A percentile compares a stretch with the other conserved stretches of the same genome.
phyloP scores from a whole-genome alignment of 2,113 vertebrate species.

The Montifringilla adamsi region DNA sequence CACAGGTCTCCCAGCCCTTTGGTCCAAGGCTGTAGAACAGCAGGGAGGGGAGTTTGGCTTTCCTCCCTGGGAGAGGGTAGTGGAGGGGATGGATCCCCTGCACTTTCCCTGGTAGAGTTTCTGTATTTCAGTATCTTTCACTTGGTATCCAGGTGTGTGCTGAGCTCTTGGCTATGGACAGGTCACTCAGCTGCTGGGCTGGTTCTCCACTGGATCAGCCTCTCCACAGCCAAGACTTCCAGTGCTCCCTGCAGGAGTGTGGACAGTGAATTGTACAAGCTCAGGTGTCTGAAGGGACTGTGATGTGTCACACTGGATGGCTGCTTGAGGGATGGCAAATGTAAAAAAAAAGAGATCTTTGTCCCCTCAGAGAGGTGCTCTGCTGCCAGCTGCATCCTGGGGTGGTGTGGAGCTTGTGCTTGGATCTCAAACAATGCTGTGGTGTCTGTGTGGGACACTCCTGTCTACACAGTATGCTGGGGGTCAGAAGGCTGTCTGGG shows the following conservation, averaged over 20 bases:
- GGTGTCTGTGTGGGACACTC: background rate
- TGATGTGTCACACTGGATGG: background rate
- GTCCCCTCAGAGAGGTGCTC: background rate
- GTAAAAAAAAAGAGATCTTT: background rate
- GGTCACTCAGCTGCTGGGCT: background rate
- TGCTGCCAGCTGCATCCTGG: background rate
- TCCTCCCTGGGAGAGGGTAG: background rate
- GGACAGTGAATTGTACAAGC: background rate
- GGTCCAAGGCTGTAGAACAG: background rate
- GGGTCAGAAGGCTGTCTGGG: background rate
- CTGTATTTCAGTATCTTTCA: background rate
- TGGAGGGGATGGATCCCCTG: background rate
- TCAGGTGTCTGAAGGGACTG: background rate
- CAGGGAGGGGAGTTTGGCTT: background rate
- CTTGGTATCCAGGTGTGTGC: fast-evolving
- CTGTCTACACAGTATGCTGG: background rate
- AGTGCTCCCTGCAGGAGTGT: background rate
- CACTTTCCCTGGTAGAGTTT: background rate
- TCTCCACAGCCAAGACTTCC: background rate
- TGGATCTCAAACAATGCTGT: background rate
- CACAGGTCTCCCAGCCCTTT: background rate
- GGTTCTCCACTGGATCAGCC: background rate
- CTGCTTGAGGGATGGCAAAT: background rate
- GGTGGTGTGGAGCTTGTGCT: background rate
- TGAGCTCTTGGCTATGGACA: background rate